Base-by-base conservation (phyloP, 2,888 invertebrate genomes). In the Gandaritis pyraliata region DNA sequence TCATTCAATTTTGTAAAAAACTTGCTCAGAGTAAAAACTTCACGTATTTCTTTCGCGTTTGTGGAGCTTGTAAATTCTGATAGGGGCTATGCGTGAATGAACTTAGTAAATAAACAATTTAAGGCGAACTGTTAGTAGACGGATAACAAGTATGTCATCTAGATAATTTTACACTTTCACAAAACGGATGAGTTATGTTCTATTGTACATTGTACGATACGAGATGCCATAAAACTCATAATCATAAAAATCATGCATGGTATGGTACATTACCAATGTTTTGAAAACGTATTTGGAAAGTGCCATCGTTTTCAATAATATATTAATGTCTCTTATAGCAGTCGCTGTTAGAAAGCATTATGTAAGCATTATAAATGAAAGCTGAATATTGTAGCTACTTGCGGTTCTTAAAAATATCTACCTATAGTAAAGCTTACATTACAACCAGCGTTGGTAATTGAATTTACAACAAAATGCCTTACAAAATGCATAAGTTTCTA, bases 81-180 rank as follows among this genome's bases (percentile, higher is more conserved):
- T 49, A 46, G 46, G 1, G 41, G 50, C 41, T 52, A 47, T 38
- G 47, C 57, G 18, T 49, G 33, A 45, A 60, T 29, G 47, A 46
- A 46, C 50, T 13, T 41, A 45, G n/a, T 15, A 33, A 23, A 36
- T 39, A 47, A 50, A n/a, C 18, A 50, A 50, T 16, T 10, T 57
- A 30, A 52, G 49, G 33, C 13, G 41, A 47, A 62, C 49, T 50
- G 23, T 54, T 43, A n/a, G 2, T 43, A n/a, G 2, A 15, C 38
- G 46, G 36, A 49, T 53, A 60, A 57, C 45, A 41, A 56, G 47
- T 39, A 41, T 56, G 48, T 56, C 56, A 56, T 61, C 48, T 38
- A 59, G 55, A 59, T 59, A 56, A 59, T 50, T 48, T 39, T 48
- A 59, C 39, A 53, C 61, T 65, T 65, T 61, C 65, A 61, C 61